phyloP scores from a whole-genome alignment of 2,113 vertebrate species.

The Chrysemys picta region DNA sequence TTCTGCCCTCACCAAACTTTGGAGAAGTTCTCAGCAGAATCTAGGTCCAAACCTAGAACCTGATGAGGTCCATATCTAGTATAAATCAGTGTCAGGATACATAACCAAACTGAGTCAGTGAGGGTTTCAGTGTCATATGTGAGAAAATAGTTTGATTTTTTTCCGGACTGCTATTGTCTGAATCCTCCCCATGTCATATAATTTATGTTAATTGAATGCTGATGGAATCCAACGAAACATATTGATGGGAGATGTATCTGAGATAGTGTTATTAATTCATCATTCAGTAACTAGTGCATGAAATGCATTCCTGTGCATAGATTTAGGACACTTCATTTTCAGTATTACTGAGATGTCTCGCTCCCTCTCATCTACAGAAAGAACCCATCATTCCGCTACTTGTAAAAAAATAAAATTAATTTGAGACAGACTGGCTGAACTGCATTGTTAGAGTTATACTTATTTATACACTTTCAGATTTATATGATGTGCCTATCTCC shows the following conservation, averaged over 20 bases:
- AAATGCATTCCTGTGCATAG: conserved; percentile 58
- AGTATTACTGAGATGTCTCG: conserved; percentile 9
- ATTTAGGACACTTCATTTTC: conserved; percentile 52
- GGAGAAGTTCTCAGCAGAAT: background rate
- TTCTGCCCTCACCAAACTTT: background rate
- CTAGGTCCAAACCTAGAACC: conserved; percentile 29
- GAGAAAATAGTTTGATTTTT: conserved; percentile 4
- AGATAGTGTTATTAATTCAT: conserved; percentile 75
- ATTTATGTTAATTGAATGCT: conserved; percentile 76
- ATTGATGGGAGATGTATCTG: conserved; percentile 69
- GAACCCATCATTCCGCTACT: conserved; percentile 12
- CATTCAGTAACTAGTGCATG: conserved; percentile 61
- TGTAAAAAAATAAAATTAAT: background rate
- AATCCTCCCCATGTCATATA: conserved; percentile 49
- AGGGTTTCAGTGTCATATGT: conserved; percentile 26
- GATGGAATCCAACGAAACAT: conserved; percentile 67
- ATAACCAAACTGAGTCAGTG: conserved; percentile 17
- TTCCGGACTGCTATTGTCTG: conserved; percentile 23
- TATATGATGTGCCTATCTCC: background rate
- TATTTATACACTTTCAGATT: background rate
- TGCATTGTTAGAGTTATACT: background rate
- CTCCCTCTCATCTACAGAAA: conserved; percentile 1
- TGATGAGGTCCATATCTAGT: background rate
- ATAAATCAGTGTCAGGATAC: background rate
- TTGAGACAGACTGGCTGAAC: background rate